Percentiles rank a stretch among this genome's conserved stretches.
Evolutionary conservation across 2,113 vertebrate genomes (phyloP).

Genomic region (chimpanzee (Pan troglodytes)): NHGRI_mPanTro3-v2.1_pri NC_072408.2:106046501-106047000

Average conservation of each 20-base stretch:
- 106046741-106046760: not conserved
- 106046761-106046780: not conserved
- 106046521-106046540: no score
- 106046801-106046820: not conserved
- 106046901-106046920: not conserved
- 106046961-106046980: no score
- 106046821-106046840: not conserved
- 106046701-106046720: conserved; percentile 28
- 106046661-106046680: not conserved
- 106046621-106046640: not conserved
- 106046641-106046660: not conserved
- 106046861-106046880: not conserved
- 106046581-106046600: no score
- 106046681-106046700: not conserved
- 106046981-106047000: no score
- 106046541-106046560: no score
- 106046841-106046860: not conserved
- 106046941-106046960: no score
- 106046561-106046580: no score
- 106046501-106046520: no score
- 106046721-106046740: not conserved
- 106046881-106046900: not conserved
- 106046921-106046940: not conserved
- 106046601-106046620: no score
- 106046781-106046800: not conserved